Conservation (phyloP, 2,113 vertebrate genomes). For the Henicopernis longicauda region DNA sequence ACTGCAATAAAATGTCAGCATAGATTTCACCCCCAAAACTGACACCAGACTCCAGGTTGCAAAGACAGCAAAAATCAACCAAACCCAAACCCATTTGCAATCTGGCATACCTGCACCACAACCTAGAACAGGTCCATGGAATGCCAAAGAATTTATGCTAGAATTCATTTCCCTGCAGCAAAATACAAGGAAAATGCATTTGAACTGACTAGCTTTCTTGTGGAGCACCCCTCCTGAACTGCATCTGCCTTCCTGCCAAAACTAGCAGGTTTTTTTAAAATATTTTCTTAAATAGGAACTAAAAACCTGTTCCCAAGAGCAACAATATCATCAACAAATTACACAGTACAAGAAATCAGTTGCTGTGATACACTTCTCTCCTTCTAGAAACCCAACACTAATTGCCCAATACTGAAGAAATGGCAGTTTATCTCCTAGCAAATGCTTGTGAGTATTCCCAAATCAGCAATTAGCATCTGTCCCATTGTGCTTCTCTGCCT, state of each 20-base stretch:
- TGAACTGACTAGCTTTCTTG: background rate
- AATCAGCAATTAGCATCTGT: constrained; percentile 17
- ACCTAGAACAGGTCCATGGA: background rate
- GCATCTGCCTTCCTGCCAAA: background rate
- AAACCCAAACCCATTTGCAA: background rate
- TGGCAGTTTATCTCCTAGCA: constrained; percentile 11
- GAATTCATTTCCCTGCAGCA: background rate
- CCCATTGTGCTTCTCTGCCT: constrained; percentile 28
- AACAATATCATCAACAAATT: constrained; percentile 5
- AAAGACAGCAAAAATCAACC: background rate
- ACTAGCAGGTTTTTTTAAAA: background rate
- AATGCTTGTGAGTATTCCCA: constrained; percentile 21
- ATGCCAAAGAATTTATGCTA: background rate
- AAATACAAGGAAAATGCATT: background rate
- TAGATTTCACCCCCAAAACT: background rate
- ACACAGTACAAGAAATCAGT: background rate
- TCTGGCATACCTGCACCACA: background rate
- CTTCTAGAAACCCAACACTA: constrained; percentile 35
- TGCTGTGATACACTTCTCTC: background rate
- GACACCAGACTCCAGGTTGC: background rate
- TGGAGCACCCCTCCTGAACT: background rate
- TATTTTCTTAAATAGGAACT: background rate
- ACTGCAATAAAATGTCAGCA: background rate
- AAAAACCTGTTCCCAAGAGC: background rate
- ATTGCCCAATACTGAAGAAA: constrained; percentile 18